These are phyloP conservation scores for Idaea aversata DNA, from an alignment of 2,888 invertebrate genomes.

Conservation along the genomic window DNA sequence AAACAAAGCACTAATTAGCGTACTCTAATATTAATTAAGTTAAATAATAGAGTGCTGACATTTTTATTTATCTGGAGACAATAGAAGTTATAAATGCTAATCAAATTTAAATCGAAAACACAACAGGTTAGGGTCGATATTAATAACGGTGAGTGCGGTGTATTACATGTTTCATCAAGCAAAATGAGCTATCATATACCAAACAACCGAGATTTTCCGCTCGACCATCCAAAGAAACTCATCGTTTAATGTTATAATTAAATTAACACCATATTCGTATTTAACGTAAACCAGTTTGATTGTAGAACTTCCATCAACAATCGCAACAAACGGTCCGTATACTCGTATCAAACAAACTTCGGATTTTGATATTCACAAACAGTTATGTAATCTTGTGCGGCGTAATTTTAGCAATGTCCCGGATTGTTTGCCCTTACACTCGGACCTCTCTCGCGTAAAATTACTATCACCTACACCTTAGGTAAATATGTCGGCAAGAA, in stretches of 20 bases:
- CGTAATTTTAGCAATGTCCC: slow-evolving; percentile 61
- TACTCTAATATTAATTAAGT: background rate
- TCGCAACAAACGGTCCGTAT: slow-evolving; percentile 36
- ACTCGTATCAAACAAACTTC: slow-evolving; percentile 54
- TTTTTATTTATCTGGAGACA: background rate
- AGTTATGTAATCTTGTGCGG: slow-evolving; percentile 49
- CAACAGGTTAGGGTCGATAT: background rate
- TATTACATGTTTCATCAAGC: background rate
- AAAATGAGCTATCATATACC: background rate
- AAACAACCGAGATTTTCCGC: slow-evolving; percentile 16
- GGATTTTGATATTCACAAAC: slow-evolving; percentile 55
- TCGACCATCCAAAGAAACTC: slow-evolving; percentile 33
- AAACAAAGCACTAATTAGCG: slow-evolving; percentile 46
- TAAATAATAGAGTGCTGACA: background rate
- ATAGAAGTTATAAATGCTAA: background rate
- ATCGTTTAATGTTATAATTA: slow-evolving; percentile 28
- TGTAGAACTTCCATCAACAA: slow-evolving; percentile 46
- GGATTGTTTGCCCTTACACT: slow-evolving; percentile 58
- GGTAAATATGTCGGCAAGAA: slow-evolving; percentile 81
- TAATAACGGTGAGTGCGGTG: background rate
- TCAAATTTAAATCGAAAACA: background rate
- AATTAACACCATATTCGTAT: slow-evolving; percentile 39
- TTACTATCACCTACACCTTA: slow-evolving; percentile 78
- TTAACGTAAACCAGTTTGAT: slow-evolving; percentile 38
- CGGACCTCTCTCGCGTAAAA: slow-evolving; percentile 77